Evolutionary conservation across 2,888 invertebrate genomes (phyloP), one percentile per base, ranked within the genome.

Genomic region (Orchestes rusci): DNA sequence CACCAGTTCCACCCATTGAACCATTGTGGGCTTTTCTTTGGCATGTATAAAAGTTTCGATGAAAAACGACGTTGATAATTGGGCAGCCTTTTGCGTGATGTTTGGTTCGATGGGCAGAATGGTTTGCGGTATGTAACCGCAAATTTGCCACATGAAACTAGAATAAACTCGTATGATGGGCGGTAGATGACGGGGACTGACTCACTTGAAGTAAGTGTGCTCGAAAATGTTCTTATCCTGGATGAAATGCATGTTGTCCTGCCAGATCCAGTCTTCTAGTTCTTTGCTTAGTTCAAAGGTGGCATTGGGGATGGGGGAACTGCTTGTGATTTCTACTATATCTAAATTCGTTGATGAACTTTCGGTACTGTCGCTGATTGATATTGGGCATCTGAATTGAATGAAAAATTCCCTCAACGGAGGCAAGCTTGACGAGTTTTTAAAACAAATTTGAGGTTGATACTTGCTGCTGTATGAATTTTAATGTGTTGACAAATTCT

Each of bases 21-120:
- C 87, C 89, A 94, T 92, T 1, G 93, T 94, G 3, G 94, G 93
- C 82, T 94, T 95, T 69, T 95, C 95, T 69, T 94, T 94, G 33
- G 95, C 92, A 66, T 95, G 95, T 62, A 95, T 94, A 60, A 94
- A 89, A 0, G 94, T 94, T 71, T 95, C 95, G 53, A 95, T 84
- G 59, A 95, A 93, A 70, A 95, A 95, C 0, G 93, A 91, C 0
- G 92, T 89, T 1, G 92, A 89, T 8, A 95, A 73, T 57, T 92
- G 82, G 1, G 91, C 87, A 0, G 90, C 87, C 58, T 87, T 78
- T 59, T 91, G 83, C 1, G 88, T 86, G 31, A 92, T 79, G 59
- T 92, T 86, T 0, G 83, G 80, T 55, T 80, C 74, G 23, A 84
- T 74, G 13, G 86, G 84, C 45, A 88, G 71, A 49, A 94, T 71